Conservation (phyloP, 2,888 invertebrate species). For the Ectobius pallidus region DNA sequence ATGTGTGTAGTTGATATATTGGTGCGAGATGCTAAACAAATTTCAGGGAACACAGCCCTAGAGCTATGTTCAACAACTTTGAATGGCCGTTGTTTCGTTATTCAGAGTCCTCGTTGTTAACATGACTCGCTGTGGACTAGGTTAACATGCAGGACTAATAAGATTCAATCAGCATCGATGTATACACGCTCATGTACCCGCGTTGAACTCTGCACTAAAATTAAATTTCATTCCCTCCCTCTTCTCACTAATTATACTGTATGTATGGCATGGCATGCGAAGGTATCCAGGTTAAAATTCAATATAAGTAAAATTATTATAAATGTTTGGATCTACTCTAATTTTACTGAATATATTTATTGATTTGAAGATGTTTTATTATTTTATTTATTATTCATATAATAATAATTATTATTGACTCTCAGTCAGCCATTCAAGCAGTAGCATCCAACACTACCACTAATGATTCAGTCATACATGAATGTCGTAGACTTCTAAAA, state of each 20-base stretch:
- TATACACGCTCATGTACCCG: not conserved
- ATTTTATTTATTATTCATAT: no score
- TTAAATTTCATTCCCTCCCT: slow-evolving; percentile 11
- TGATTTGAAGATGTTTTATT: no score
- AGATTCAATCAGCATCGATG: slow-evolving; percentile 18
- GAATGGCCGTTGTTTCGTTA: slow-evolving; percentile 1
- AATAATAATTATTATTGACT: no score
- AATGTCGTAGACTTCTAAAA: no score
- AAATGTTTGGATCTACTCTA: no score
- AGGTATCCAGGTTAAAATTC: not conserved
- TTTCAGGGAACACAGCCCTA: not conserved
- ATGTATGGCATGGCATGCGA: not conserved
- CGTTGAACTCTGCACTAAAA: not conserved
- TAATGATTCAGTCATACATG: no score
- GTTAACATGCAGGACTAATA: slow-evolving; percentile 9
- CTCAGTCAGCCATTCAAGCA: no score
- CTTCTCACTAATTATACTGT: slow-evolving; percentile 12
- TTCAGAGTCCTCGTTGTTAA: not conserved
- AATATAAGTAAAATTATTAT: not conserved
- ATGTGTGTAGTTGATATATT: not conserved
- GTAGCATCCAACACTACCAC: no score
- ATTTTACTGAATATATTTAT: no score
- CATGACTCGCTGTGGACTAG: not conserved
- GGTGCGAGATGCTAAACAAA: not conserved
- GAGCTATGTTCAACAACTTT: not conserved